Base-by-base conservation (phyloP, 2,113 vertebrate species). In the Odontesthes bonariensis region DNA sequence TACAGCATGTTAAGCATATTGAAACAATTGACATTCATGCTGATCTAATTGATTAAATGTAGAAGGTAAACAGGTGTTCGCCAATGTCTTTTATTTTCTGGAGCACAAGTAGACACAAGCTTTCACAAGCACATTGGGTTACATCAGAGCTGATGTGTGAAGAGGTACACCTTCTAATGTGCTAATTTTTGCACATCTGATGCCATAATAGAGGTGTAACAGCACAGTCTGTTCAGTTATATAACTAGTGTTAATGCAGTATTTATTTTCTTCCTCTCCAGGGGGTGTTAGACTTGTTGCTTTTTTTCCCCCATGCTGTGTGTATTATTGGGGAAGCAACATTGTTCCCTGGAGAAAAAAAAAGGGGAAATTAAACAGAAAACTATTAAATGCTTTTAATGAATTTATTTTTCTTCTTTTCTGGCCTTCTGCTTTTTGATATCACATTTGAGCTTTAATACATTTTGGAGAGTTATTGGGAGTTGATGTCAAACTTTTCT, bases 81-180 rank as follows among this genome's bases (percentile, higher is more conserved):
- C 0, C 46, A 19, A 4, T 19, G 11, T 59, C 14, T 60, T 52
- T 31, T 55, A 5, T 23, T 49, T 57, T 53, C 5, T 54, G 52
- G 13, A 73, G 54, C 49, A 49, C 22, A 73, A 58, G 4, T 10
- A 62, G 42, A 32, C 40, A 23, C 12, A 9, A 2, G 0, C 13
- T 27, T 56, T 14, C 20, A 14, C 19, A 62, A 16, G 67, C 74
- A 47, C 54, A 22, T 8, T 51, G n/a, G 9, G 69, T 85, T 83
- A 77, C 70, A 64, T 82, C 68, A 71, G 61, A 83, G 71, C 62
- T 63, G 32, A 75, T 77, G 77, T 90, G 88, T 81, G 87, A 92
- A 87, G 44, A 83, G 71, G 64, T 77, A 56, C 77, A 64, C 72
- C 67, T 77, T 51, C 22, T 68, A 71, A 78, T 78, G 83, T 13